Percentiles rank a stretch among this genome's conserved stretches.
Conservation (phyloP, 2,888 invertebrate genomes). For the Zootermopsis nevadensis region DNA sequence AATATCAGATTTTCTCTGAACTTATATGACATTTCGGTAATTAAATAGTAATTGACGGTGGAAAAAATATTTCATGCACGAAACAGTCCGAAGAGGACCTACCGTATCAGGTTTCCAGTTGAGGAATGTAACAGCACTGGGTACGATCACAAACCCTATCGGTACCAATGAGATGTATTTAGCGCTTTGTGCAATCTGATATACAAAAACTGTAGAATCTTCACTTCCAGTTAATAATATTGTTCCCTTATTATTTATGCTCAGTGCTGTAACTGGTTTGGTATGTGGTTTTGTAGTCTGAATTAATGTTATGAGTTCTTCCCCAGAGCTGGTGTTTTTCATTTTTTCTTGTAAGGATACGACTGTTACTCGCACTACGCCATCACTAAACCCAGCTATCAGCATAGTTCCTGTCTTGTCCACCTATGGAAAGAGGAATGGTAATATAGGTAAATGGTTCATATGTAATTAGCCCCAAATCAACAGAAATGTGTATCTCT, state of each 20-base stretch:
- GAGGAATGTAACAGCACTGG: slow-evolving; percentile 72
- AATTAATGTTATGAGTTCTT: slow-evolving; percentile 37
- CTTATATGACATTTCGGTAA: too few relatives aligned
- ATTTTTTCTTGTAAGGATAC: slow-evolving; percentile 36
- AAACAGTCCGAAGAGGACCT: slow-evolving; percentile 51
- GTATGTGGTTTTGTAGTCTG: slow-evolving; percentile 46
- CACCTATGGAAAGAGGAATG: slow-evolving; percentile 62
- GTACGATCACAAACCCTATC: slow-evolving; percentile 75
- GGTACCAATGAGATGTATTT: slow-evolving; percentile 66
- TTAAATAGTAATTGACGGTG: too few relatives aligned
- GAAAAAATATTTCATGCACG: too few relatives aligned
- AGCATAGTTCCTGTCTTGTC: slow-evolving; percentile 74
- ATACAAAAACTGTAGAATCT: slow-evolving; percentile 78
- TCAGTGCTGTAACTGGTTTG: slow-evolving; percentile 71
- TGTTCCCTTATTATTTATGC: slow-evolving; percentile 69
- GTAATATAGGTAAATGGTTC: too few relatives aligned
- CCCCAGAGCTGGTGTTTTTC: not conserved
- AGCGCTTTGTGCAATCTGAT: slow-evolving; percentile 62
- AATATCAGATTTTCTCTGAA: too few relatives aligned
- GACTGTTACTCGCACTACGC: slow-evolving; percentile 71
- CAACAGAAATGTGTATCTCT: too few relatives aligned
- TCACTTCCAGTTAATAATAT: slow-evolving; percentile 74
- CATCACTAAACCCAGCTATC: slow-evolving; percentile 77
- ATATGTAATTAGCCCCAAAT: too few relatives aligned
- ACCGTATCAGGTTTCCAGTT: slow-evolving; percentile 74